Conservation (phyloP, 2,113 vertebrate genomes). For the Ranitomeya variabilis region DNA sequence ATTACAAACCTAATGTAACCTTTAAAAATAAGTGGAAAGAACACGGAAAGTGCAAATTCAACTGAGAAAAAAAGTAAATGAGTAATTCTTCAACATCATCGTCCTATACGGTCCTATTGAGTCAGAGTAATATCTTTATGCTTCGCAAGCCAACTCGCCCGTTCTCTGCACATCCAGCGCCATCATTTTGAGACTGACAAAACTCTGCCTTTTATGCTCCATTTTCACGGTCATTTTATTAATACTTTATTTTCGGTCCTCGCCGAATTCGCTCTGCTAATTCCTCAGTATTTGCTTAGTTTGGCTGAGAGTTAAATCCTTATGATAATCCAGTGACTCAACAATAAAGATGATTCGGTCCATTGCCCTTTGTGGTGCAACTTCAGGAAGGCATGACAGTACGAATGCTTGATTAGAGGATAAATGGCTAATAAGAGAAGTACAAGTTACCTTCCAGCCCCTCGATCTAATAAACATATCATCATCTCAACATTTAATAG, state of each 20-base stretch:
- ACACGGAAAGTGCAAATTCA: neutral
- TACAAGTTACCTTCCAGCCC: neutral
- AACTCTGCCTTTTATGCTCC: neutral
- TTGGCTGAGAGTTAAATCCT: neutral
- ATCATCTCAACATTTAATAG: neutral
- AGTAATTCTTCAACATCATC: neutral
- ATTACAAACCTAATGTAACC: neutral
- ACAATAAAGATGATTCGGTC: constrained; percentile 19
- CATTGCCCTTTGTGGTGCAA: constrained; percentile 16
- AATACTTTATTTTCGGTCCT: neutral
- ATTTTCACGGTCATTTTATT: neutral
- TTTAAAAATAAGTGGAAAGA: neutral
- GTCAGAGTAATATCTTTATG: neutral
- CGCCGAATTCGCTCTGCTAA: neutral
- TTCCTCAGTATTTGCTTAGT: neutral
- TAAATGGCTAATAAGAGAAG: constrained; percentile 45
- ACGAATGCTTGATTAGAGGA: constrained; percentile 41
- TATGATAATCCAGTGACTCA: neutral
- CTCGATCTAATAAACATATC: constrained; percentile 36
- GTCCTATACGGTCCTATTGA: neutral
- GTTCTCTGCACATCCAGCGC: neutral
- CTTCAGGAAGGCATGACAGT: constrained; percentile 30
- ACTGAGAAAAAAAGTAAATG: neutral
- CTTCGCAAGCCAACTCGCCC: neutral
- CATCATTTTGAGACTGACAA: no score